Conservation (phyloP, 1,140 invertebrate species). For the Hyposmocoma kahamanoa region DNA sequence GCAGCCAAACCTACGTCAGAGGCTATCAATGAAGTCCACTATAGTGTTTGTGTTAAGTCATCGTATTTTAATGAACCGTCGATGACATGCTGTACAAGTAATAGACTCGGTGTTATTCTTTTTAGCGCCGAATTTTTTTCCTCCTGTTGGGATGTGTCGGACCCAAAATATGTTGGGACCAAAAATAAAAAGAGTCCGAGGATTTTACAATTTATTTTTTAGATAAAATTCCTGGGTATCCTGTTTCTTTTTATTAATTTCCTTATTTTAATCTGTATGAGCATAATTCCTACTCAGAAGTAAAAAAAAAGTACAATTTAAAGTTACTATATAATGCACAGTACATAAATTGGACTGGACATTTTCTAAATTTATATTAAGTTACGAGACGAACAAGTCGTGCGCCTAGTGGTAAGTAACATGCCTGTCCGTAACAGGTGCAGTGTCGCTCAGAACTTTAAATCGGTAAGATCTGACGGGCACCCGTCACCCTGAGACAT, state of each 20-base stretch:
- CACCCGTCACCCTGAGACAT: too few species aligned
- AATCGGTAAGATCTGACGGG: too few species aligned
- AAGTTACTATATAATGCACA: too few species aligned
- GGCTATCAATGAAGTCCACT: slow-evolving; percentile 71
- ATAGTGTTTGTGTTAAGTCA: slow-evolving; percentile 69
- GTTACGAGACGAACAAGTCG: too few species aligned
- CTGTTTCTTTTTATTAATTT: slow-evolving; percentile 26
- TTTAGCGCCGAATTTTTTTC: slow-evolving; percentile 67
- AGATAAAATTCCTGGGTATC: slow-evolving; percentile 31
- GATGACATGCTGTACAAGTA: slow-evolving; percentile 70
- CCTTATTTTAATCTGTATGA: slow-evolving; percentile 14
- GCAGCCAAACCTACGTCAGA: slow-evolving; percentile 56
- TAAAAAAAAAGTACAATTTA: too few species aligned
- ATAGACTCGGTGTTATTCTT: slow-evolving; percentile 69
- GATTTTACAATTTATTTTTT: slow-evolving; percentile 29
- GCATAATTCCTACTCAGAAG: not conserved
- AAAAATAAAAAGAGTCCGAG: slow-evolving; percentile 40
- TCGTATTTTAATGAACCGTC: slow-evolving; percentile 71
- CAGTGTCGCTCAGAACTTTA: too few species aligned
- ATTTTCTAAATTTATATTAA: too few species aligned
- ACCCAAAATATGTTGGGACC: too few species aligned
- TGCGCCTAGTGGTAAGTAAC: too few species aligned
- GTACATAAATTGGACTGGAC: too few species aligned
- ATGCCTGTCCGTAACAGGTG: too few species aligned
- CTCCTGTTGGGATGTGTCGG: slow-evolving; percentile 35